These are phyloP conservation scores for Drosophila varians DNA, from an alignment of 1,140 invertebrate species.

Conservation along the genomic window DNA sequence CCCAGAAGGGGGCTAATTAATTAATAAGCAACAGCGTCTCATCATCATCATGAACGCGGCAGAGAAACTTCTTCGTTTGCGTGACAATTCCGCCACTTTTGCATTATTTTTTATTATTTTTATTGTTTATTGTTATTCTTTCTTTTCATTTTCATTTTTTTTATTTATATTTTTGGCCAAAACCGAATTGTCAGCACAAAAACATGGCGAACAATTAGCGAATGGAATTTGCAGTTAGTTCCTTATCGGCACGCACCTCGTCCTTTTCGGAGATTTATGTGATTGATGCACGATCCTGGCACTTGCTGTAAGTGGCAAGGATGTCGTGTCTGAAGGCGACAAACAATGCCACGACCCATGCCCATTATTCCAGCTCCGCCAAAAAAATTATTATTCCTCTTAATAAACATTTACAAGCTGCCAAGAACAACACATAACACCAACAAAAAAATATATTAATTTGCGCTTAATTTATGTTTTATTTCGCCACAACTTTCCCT, in stretches of 20 bases:
- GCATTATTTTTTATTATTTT: constrained; percentile 36
- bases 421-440: neutral
- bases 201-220: constrained; percentile 72
- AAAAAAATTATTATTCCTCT: constrained; percentile 7
- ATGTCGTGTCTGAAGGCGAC: constrained; percentile 50
- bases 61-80: constrained; percentile 20
- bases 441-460: constrained; percentile 14
- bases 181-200: constrained; percentile 73
- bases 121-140: no score
- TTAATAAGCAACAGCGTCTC: constrained; percentile 66
- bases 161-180: constrained; percentile 21
- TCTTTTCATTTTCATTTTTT: no score
- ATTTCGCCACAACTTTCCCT: constrained; percentile 11
- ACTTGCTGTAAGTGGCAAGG: neutral
- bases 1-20: constrained; percentile 59
- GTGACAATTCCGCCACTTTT: constrained; percentile 60
- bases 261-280: constrained; percentile 58
- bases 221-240: constrained; percentile 40
- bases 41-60: constrained; percentile 28
- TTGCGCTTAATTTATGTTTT: constrained; percentile 7
- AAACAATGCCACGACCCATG: constrained; percentile 35
- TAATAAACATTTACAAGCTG: constrained; percentile 22
- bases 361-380: constrained; percentile 13
- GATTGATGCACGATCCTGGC: constrained; percentile 49
- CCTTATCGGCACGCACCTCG: constrained; percentile 61